Conservation (phyloP, 1,140 invertebrate genomes). For the Orussus abietinus region DNA sequence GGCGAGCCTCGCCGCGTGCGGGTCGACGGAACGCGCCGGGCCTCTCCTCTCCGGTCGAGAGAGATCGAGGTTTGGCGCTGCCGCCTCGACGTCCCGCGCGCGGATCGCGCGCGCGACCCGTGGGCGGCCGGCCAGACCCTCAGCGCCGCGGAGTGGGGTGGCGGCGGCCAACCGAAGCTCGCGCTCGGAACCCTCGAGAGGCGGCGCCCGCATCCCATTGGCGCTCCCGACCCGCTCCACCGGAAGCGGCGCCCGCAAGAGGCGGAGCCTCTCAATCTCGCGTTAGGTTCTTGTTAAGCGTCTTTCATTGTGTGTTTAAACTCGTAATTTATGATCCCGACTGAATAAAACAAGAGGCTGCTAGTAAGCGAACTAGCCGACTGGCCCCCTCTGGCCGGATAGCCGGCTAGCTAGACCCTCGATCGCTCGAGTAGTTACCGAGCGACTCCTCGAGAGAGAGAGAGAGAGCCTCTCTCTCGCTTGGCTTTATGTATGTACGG, state of each 20-base stretch:
- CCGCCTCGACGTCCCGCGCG: too few species aligned
- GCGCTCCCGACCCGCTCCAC: slow-evolving; percentile 25
- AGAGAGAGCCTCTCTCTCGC: too few species aligned
- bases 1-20: too few species aligned
- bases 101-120: slow-evolving; percentile 9
- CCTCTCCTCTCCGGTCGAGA: not conserved
- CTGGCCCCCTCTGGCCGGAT: slow-evolving; percentile 13
- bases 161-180: slow-evolving; percentile 1
- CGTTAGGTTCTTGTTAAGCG: slow-evolving; percentile 57
- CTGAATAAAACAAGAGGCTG: slow-evolving; percentile 55
- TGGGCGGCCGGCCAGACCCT: slow-evolving; percentile 4
- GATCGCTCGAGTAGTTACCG: too few species aligned
- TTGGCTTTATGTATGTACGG: too few species aligned
- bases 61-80: slow-evolving; percentile 19
- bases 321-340: slow-evolving; percentile 56
- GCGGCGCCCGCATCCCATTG: slow-evolving; percentile 32
- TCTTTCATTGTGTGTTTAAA: slow-evolving; percentile 57
- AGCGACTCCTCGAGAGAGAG: too few species aligned
- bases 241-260: slow-evolving; percentile 30
- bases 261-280: slow-evolving; percentile 54
- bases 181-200: slow-evolving; percentile 12
- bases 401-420: slow-evolving; percentile 15
- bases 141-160: slow-evolving; percentile 3
- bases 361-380: too few species aligned
- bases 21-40: slow-evolving; percentile 2